These are phyloP conservation scores for Oriolus oriolus DNA, from an alignment of 2,113 vertebrate genomes.

Conservation along the genomic window DNA sequence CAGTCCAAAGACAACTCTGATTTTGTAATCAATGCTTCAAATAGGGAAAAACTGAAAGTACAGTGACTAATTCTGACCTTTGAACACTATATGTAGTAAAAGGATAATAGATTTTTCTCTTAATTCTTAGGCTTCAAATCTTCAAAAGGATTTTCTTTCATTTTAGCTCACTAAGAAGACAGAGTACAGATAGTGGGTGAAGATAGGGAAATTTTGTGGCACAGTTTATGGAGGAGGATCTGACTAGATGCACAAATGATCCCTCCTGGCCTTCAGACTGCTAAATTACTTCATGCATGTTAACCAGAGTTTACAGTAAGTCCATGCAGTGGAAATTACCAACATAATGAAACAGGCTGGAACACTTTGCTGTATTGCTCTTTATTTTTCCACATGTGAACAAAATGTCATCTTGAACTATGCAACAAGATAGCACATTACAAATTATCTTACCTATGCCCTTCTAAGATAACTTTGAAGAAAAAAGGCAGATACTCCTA, in stretches of 20 bases:
- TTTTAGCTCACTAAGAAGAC: neutral
- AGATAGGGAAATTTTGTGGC: neutral
- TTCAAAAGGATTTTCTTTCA: neutral
- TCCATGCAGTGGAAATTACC: slow-evolving; percentile 16
- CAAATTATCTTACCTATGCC: neutral
- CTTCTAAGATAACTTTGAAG: neutral
- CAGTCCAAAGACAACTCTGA: neutral
- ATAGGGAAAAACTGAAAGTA: neutral
- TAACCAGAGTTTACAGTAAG: slow-evolving; percentile 27
- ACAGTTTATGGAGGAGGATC: neutral
- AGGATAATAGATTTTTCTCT: neutral
- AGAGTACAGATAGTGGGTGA: neutral
- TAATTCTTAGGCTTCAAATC: neutral
- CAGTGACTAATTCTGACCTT: neutral
- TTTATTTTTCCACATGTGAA: neutral
- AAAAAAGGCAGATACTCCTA: neutral
- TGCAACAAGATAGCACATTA: accelerated
- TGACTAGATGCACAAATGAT: slow-evolving; percentile 21
- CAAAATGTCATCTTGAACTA: neutral
- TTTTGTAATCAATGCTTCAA: neutral
- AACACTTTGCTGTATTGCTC: neutral
- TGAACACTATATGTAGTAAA: neutral
- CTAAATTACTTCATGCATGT: slow-evolving; percentile 29
- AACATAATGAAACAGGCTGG: neutral
- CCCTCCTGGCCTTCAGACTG: slow-evolving; percentile 26